phyloP scores from a whole-genome alignment of 2,797 vertebrate species.

The Spinibarbus caldwelli region DNA sequence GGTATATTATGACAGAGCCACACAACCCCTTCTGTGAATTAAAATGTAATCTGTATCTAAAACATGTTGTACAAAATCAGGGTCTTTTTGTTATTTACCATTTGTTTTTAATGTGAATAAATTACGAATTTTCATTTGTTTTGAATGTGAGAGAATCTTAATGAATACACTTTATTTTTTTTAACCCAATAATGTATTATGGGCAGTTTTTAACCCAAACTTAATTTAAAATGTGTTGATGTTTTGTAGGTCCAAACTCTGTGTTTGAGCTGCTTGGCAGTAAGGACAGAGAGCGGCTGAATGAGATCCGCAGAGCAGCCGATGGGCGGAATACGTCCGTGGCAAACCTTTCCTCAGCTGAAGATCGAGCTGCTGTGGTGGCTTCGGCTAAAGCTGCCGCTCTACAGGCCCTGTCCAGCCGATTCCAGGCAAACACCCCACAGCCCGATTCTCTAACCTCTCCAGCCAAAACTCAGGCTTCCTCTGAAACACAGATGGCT shows the following conservation, averaged over 20 bases:
- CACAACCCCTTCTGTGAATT: background rate
- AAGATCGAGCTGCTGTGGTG: constrained; percentile 12
- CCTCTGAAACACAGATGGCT: constrained; percentile 47
- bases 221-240: background rate
- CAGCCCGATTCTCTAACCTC: constrained; percentile 14
- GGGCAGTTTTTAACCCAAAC: background rate
- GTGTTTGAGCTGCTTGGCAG: constrained; percentile 89
- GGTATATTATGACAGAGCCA: background rate
- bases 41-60: background rate
- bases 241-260: constrained; percentile 83
- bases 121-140: too few relatives aligned
- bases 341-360: constrained; percentile 41
- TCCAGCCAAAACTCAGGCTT: constrained; percentile 58
- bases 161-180: too few relatives aligned
- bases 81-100: background rate
- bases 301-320: constrained; percentile 73
- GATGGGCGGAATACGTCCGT: constrained; percentile 66
- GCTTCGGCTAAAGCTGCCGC: constrained; percentile 44
- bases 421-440: constrained; percentile 36
- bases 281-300: constrained; percentile 86
- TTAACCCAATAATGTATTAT: background rate
- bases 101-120: background rate
- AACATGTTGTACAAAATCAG: background rate
- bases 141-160: background rate
- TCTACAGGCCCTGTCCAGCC: constrained; percentile 39